Evolutionary conservation across 2,113 vertebrate genomes (phyloP).

Genomic region (Lucifuga dentata): DNA sequence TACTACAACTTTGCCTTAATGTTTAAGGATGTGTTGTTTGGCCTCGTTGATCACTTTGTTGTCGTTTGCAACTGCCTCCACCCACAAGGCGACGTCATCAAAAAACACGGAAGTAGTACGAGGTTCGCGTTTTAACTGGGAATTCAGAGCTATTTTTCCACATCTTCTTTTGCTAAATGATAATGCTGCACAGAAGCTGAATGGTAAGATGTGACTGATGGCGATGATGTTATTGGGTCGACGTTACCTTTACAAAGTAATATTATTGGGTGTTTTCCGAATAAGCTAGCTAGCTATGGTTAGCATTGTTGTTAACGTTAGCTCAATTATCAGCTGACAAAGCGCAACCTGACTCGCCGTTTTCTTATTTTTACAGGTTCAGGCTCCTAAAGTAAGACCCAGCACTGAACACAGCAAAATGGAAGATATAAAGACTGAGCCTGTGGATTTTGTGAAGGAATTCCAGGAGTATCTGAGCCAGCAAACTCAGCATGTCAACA

Average conservation of each 20-base stretch:
- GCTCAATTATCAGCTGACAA: not conserved
- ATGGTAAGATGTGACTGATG: not conserved
- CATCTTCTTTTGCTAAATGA: not conserved
- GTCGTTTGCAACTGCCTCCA: no score
- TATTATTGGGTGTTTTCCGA: not conserved
- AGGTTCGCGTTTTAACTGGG: no score
- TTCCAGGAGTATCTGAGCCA: constrained; percentile 98
- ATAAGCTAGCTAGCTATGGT: not conserved
- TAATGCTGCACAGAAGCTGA: not conserved
- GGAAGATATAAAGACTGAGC: constrained; percentile 89
- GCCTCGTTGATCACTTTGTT: no score
- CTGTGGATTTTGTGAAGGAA: constrained; percentile 98
- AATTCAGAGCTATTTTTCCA: no score
- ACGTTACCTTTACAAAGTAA: not conserved
- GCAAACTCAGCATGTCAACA: constrained; percentile 99
- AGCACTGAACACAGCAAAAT: constrained; percentile 35
- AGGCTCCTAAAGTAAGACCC: no score
- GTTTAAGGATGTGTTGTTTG: no score
- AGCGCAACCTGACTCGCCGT: not conserved
- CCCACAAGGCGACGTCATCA: no score
- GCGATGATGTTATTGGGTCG: not conserved
- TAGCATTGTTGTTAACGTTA: constrained; percentile 15
- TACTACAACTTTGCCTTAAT: no score
- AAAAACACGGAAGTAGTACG: no score
- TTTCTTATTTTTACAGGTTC: not conserved